Evolutionary conservation across 1,140 invertebrate genomes (phyloP), one percentile per base, ranked within the genome.

Genomic region (Drepana arcuata): DNA sequence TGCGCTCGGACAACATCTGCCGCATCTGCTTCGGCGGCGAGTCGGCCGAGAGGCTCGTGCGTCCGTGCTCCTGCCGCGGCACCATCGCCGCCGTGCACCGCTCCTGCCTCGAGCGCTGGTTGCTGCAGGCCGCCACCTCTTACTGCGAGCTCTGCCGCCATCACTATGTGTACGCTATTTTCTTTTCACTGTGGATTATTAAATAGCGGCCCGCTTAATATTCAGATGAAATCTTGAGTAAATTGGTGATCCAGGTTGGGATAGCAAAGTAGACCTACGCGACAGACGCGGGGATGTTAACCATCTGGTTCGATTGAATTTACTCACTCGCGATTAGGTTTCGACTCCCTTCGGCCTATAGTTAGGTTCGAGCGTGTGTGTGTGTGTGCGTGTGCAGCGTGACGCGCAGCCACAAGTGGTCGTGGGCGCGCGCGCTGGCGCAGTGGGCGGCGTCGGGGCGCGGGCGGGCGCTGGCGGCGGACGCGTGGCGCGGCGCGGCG

Each of bases 81-180:
- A 88, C 88, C 13, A 86, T 93, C 51, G 89, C 89, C 5, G 84
- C 87, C 35, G 87, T 92, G 14, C 91, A 92, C 71, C 66, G 86
- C 34, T 69, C 80, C 10, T 92, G 91, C 63, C 69, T 93, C 26
- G 90, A 92, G 71, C 84, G 84, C 44, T 93, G 91, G 91, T 79
- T 93, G 34, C 84, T 87, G 41, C 85, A 88, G 57, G 86, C 86
- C 2, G 85, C 84, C 38, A 84, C 85, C 7, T 85, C 83, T 16
- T 72, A 80, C 37, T 90, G 88, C 72, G 88, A 90, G 74, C 73
- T 90, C 11, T 90, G 88, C 51, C 78, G 86, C 12, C 83, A 85
- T 39, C 79, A 85, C 34, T 89, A 87, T 45, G 49, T 66, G 16
- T n/a, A n/a, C n/a, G n/a, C n/a, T n/a, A n/a, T n/a, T n/a, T n/a